Conservation (phyloP, 30 jellyfish, hydroid and myxozoan genomes). For the Pelagia noctiluca region DNA sequence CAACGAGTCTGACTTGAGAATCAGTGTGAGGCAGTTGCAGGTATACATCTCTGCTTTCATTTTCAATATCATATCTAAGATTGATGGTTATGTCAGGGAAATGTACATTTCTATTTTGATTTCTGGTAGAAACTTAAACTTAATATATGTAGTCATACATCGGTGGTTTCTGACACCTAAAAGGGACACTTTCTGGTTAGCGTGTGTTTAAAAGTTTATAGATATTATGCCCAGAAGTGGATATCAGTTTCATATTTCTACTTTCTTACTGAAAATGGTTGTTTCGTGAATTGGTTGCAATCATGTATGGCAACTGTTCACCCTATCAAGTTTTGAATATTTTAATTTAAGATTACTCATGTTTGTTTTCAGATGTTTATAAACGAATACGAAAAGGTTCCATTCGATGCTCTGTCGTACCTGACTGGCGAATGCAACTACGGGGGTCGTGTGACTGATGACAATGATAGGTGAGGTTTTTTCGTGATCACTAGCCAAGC, state of each 20-base stretch:
- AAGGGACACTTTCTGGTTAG: no score
- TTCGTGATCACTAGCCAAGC: no score
- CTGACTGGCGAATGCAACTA: constrained; percentile 97
- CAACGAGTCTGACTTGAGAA: constrained; percentile 95
- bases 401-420: constrained; percentile 93
- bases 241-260: no score
- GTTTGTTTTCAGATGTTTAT: constrained; percentile 98
- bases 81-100: not conserved
- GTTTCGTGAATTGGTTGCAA: no score
- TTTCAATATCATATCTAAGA: not conserved
- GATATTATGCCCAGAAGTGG: no score
- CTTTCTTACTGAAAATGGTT: no score
- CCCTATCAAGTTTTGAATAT: no score
- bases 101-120: not conserved
- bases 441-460: constrained; percentile 99
- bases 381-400: constrained; percentile 91
- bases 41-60: constrained; percentile 12
- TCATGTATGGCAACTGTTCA: no score
- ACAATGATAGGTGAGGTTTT: constrained; percentile 91
- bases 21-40: constrained; percentile 95
- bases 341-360: no score
- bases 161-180: no score
- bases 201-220: no score
- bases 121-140: not conserved
- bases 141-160: no score